Conservation (phyloP, 1,140 invertebrate genomes). For the Drosophila murphyi region DNA sequence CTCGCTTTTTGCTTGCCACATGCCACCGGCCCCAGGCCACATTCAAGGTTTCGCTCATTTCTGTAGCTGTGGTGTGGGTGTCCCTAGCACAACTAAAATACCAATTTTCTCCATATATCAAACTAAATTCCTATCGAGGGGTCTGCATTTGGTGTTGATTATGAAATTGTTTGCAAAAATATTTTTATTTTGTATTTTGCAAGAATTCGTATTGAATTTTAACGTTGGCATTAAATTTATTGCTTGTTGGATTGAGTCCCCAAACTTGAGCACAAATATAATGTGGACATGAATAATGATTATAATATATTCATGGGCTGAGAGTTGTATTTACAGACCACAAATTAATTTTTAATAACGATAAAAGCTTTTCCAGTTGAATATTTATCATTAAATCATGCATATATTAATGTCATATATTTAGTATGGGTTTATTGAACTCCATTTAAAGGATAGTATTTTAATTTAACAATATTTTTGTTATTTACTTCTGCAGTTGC, state of each 20-base stretch:
- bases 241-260: not conserved
- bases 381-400: not conserved
- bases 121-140: slow-evolving; percentile 20
- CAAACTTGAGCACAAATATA: not conserved
- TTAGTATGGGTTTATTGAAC: not conserved
- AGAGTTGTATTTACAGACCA: not conserved
- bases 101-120: slow-evolving; percentile 24
- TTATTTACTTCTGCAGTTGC: not conserved
- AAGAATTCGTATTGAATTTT: slow-evolving; percentile 14
- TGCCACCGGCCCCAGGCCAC: not conserved
- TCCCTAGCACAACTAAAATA: slow-evolving; percentile 10
- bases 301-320: not conserved
- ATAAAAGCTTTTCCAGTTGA: not conserved
- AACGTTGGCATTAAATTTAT: not conserved
- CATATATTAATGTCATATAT: not conserved
- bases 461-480: not conserved
- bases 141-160: not conserved
- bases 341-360: slow-evolving; percentile 3
- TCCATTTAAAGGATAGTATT: not conserved
- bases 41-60: slow-evolving; percentile 7
- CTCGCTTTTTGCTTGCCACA: not conserved
- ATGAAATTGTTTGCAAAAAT: slow-evolving; percentile 23
- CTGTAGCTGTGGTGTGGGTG: slow-evolving; percentile 13
- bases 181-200: slow-evolving; percentile 4
- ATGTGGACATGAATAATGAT: not conserved